phyloP scores from a whole-genome alignment of 2,797 vertebrate species.

The Takifugu ocellatus region DNA sequence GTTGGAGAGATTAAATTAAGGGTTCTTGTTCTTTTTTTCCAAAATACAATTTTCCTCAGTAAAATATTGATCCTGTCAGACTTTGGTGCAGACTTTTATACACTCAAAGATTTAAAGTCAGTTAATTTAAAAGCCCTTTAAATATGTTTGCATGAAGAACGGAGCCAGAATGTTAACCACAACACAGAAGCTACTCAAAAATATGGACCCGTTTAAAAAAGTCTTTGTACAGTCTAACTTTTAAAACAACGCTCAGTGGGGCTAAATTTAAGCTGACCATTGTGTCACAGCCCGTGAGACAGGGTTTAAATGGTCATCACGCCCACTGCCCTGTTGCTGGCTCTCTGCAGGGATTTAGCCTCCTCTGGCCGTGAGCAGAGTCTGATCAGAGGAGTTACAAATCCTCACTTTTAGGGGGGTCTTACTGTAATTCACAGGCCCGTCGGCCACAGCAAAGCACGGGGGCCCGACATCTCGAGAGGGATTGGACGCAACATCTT shows the following conservation, averaged over 20 bases:
- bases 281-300: slow-evolving; percentile 14
- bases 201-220: too few relatives aligned
- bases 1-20: slow-evolving; percentile 33
- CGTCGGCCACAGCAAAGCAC: slow-evolving; percentile 38
- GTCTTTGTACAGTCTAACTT: too few relatives aligned
- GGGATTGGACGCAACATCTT: slow-evolving; percentile 79
- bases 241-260: slow-evolving; percentile 20
- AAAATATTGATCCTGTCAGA: background rate
- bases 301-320: slow-evolving; percentile 47
- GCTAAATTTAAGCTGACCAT: slow-evolving; percentile 14
- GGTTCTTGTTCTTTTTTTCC: too few relatives aligned
- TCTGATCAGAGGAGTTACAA: slow-evolving; percentile 73
- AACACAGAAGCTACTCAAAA: too few relatives aligned
- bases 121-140: slow-evolving; percentile 27
- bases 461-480: slow-evolving; percentile 67
- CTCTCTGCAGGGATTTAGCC: slow-evolving; percentile 58
- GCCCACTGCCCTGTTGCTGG: slow-evolving; percentile 32
- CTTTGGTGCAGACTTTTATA: slow-evolving; percentile 56
- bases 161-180: slow-evolving; percentile 7
- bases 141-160: slow-evolving; percentile 67
- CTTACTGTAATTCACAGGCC: slow-evolving; percentile 73
- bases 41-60: too few relatives aligned
- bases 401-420: slow-evolving; percentile 65
- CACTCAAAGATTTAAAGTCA: slow-evolving; percentile 48
- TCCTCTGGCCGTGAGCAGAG: slow-evolving; percentile 61